Conservation (phyloP, 2,888 invertebrate species). For the Erebia palarica region DNA sequence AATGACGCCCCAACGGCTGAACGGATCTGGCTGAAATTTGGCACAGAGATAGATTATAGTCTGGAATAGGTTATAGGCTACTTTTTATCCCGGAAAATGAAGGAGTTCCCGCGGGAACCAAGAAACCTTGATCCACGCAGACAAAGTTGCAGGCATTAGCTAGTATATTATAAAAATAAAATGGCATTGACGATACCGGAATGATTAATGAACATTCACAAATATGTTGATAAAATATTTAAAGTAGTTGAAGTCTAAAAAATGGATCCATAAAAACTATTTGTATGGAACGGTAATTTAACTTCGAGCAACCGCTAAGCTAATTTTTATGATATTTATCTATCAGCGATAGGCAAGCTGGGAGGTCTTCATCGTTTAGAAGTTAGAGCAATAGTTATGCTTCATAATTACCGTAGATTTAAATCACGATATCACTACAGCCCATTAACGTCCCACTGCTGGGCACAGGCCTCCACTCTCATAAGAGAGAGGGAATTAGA, state of each 20-base stretch:
- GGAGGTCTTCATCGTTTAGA: not conserved
- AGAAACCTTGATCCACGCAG: no score
- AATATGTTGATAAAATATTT: not conserved
- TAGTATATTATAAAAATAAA: not conserved
- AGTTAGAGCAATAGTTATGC: not conserved
- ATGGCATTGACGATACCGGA: not conserved
- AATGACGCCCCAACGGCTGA: no score
- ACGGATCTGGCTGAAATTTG: not conserved
- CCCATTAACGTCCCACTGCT: no score
- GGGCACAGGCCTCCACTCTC: no score
- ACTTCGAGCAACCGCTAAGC: not conserved
- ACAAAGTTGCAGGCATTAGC: no score
- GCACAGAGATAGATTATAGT: no score
- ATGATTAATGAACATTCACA: conserved; percentile 1
- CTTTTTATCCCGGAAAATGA: no score
- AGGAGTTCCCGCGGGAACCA: no score
- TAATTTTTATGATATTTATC: conserved; percentile 10
- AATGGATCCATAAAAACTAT: conserved; percentile 2
- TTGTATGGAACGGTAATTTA: conserved; percentile 1
- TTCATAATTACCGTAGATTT: not conserved
- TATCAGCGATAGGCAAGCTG: not conserved
- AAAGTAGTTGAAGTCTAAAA: not conserved
- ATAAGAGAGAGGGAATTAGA: no score
- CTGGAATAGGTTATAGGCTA: no score
- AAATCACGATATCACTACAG: not conserved